These are phyloP conservation scores for Tragulus kanchil DNA, from an alignment of 2,113 vertebrate species.

Conservation along the genomic window DNA sequence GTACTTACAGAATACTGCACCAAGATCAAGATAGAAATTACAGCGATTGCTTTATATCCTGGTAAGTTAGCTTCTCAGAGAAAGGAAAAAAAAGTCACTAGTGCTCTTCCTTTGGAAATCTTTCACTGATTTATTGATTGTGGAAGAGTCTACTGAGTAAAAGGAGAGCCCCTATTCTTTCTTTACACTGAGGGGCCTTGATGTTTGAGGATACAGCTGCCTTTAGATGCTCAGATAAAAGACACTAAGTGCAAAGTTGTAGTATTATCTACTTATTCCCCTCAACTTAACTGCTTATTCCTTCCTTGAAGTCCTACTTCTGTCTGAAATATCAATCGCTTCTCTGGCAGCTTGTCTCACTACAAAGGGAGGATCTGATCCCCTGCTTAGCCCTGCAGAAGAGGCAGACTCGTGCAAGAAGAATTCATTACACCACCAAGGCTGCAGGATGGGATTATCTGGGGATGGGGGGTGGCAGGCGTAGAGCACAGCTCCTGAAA, in stretches of 20 bases:
- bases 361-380: slow-evolving; percentile 67
- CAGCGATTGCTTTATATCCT: slow-evolving; percentile 70
- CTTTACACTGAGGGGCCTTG: slow-evolving; percentile 12
- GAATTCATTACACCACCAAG: slow-evolving; percentile 58
- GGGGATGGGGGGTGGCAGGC: not conserved
- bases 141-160: not conserved
- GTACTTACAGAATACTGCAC: slow-evolving; percentile 18
- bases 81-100: not conserved
- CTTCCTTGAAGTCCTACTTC: slow-evolving; percentile 71
- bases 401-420: slow-evolving; percentile 39
- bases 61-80: slow-evolving; percentile 33
- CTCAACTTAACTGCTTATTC: slow-evolving; percentile 72
- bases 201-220: slow-evolving; percentile 50
- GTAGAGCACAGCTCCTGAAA: slow-evolving; percentile 27
- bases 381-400: slow-evolving; percentile 46
- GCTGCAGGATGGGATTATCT: not conserved
- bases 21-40: slow-evolving; percentile 81
- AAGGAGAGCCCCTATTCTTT: not conserved
- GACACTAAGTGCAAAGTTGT: slow-evolving; percentile 60
- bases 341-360: slow-evolving; percentile 70
- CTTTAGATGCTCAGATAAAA: slow-evolving; percentile 75
- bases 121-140: slow-evolving; percentile 54
- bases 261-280: slow-evolving; percentile 70
- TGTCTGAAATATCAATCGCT: slow-evolving; percentile 76
- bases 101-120: slow-evolving; percentile 5